These are phyloP conservation scores for Apistogramma diplotaenia DNA, from an alignment of 2,113 vertebrate genomes.

Conservation along the genomic window DNA sequence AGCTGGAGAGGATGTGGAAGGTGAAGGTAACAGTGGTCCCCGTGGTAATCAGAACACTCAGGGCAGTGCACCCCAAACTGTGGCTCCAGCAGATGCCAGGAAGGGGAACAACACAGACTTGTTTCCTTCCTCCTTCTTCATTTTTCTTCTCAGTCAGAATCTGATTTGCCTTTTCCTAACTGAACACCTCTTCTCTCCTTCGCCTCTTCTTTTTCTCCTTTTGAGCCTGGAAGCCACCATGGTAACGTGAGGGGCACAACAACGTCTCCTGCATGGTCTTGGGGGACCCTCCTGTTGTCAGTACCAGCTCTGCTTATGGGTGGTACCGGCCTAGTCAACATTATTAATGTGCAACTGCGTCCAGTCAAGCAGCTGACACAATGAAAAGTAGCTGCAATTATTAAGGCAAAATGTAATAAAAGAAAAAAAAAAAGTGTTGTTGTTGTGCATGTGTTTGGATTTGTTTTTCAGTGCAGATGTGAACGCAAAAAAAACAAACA, in stretches of 20 bases:
- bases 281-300: constrained; percentile 17
- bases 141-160: neutral
- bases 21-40: too few species aligned
- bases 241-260: constrained; percentile 42
- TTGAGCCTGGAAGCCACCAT: neutral
- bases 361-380: constrained; percentile 14
- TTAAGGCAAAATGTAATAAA: constrained; percentile 25
- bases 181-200: neutral
- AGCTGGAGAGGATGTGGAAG: too few species aligned
- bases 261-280: constrained; percentile 12
- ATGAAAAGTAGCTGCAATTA: constrained; percentile 48
- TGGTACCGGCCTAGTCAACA: neutral
- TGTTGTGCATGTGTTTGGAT: neutral
- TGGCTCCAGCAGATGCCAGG: too few species aligned
- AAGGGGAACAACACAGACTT: constrained; percentile 12
- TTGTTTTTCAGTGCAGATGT: neutral
- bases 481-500: neutral
- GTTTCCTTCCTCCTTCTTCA: neutral
- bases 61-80: too few species aligned
- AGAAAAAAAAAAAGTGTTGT: constrained; percentile 14
- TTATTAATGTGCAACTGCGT: constrained; percentile 19
- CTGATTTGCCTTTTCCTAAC: neutral
- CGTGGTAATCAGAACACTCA: too few species aligned
- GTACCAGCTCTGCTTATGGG: neutral
- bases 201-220: neutral